phyloP scores from a whole-genome alignment of 2,888 invertebrate species.

The Drosophila neutralis region DNA sequence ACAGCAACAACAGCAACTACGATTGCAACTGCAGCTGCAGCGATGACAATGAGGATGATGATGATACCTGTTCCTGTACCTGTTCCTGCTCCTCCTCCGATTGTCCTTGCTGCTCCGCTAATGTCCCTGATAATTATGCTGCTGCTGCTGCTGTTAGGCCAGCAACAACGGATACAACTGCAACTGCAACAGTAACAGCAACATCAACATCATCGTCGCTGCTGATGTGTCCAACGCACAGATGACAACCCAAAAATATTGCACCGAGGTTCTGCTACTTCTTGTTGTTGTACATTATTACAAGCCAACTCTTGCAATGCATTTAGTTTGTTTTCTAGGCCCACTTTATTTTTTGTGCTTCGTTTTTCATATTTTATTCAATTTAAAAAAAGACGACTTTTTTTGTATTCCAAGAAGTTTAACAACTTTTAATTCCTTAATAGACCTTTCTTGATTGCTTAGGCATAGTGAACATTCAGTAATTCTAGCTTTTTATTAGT shows the following conservation, averaged over 20 bases:
- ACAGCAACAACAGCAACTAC: constrained; percentile 32
- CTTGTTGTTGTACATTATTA: constrained; percentile 61
- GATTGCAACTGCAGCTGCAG: constrained; percentile 49
- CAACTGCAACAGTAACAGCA: constrained; percentile 37
- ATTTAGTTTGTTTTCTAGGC: constrained; percentile 1
- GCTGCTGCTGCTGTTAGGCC: constrained; percentile 16
- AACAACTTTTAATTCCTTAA: not conserved
- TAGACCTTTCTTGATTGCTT: not conserved
- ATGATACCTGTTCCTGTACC: constrained; percentile 45
- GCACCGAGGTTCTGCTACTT: constrained; percentile 68
- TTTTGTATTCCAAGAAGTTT: not conserved
- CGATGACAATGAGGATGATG: constrained; percentile 38
- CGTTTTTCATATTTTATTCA: not conserved
- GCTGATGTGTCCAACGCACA: constrained; percentile 56
- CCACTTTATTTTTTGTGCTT: not conserved
- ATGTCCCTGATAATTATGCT: constrained; percentile 18
- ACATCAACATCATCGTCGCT: constrained; percentile 31
- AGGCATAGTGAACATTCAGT: not conserved
- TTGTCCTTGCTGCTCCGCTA: constrained; percentile 40
- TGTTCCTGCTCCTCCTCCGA: constrained; percentile 55
- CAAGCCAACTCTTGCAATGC: not conserved
- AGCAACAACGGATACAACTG: constrained; percentile 41
- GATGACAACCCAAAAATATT: constrained; percentile 71
- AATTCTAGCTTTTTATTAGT: not conserved
- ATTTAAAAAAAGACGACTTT: not conserved